Evolutionary conservation across 2,113 vertebrate species (phyloP).

Genomic region (Neogobius melanostomus): DNA sequence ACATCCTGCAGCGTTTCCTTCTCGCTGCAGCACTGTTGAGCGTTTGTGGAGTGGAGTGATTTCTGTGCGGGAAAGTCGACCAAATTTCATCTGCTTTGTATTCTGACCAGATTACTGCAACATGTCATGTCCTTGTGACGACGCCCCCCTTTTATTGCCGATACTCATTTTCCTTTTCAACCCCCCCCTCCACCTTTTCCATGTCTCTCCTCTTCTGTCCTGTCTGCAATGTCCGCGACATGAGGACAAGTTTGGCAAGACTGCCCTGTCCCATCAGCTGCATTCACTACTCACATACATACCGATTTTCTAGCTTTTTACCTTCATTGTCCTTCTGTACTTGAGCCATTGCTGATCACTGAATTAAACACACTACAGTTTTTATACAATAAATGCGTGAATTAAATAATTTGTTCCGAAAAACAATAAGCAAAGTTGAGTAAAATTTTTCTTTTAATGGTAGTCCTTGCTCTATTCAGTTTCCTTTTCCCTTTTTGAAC

Average conservation of each 20-base stretch:
- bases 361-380: too few species aligned
- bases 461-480: conserved; percentile 18
- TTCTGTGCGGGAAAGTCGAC: conserved; percentile 34
- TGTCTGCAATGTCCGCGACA: conserved; percentile 32
- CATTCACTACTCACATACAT: conserved; percentile 19
- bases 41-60: conserved; percentile 20
- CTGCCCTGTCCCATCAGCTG: conserved; percentile 18
- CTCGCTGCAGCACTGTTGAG: conserved; percentile 46
- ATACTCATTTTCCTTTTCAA: conserved; percentile 13
- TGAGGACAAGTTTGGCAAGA: conserved; percentile 25
- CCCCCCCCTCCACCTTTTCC: conserved; percentile 1
- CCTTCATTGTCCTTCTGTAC: conserved; percentile 16
- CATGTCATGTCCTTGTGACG: conserved; percentile 59
- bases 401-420: too few species aligned
- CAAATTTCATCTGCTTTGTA: conserved; percentile 56
- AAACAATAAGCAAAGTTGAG: too few species aligned
- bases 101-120: conserved; percentile 64
- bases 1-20: conserved; percentile 36
- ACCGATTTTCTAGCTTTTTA: conserved; percentile 11
- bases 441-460: conserved; percentile 22
- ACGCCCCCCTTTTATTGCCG: conserved; percentile 20
- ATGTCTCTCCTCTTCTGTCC: conserved; percentile 27
- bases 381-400: too few species aligned
- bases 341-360: conserved; percentile 10
- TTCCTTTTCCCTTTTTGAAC: conserved; percentile 47